These are phyloP conservation scores for Salvelinus fontinalis DNA, from an alignment of 2,113 vertebrate species.

Conservation along the genomic window DNA sequence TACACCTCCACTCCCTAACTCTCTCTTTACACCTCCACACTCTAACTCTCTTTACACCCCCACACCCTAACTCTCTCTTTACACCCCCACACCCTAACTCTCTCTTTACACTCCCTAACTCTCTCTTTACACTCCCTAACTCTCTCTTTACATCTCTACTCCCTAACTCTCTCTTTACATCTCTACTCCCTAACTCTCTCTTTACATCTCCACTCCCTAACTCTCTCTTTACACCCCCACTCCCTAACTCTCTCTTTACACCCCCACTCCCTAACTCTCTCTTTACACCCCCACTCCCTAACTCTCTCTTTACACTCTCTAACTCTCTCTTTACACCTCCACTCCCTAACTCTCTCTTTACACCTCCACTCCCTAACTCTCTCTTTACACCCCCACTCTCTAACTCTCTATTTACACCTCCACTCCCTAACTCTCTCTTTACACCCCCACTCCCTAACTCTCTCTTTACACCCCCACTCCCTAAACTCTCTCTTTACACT, in stretches of 20 bases:
- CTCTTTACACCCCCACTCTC: conserved; percentile 11
- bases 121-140: too few species aligned
- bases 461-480: too few species aligned
- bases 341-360: conserved; percentile 25
- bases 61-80: conserved; percentile 37
- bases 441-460: conserved; percentile 20
- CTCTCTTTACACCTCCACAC: conserved; percentile 49
- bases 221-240: conserved; percentile 18
- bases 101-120: neutral
- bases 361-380: conserved; percentile 37
- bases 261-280: neutral
- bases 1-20: neutral
- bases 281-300: conserved; percentile 20
- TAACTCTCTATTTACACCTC: conserved; percentile 38
- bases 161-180: conserved; percentile 28
- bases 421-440: conserved; percentile 20
- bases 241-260: too few species aligned
- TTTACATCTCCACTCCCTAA: too few species aligned
- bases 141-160: too few species aligned
- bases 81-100: conserved; percentile 25
- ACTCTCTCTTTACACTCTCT: neutral
- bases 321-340: too few species aligned
- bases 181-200: conserved; percentile 34
- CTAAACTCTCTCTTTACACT: too few species aligned
- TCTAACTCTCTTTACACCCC: conserved; percentile 11